Base-by-base conservation (phyloP, 2,888 invertebrate genomes). In the Tetranychus truncatus region DNA sequence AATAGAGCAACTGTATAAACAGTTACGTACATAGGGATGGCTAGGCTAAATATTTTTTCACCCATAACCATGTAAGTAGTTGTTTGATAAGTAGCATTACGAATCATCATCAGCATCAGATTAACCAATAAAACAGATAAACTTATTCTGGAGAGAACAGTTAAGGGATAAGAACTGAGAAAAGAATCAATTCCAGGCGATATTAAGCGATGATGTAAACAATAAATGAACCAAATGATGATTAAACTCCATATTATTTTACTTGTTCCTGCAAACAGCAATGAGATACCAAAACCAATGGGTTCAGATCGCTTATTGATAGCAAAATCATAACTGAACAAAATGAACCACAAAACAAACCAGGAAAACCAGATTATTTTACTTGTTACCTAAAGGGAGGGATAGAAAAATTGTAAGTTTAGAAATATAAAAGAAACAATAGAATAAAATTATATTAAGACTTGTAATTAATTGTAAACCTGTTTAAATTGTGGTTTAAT, bases 61-160 rank as follows among this genome's bases (percentile, higher is more conserved):
- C 18, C 20, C 69, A 69, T 11, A 24, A 11, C 11, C 5, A 21
- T 11, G 9, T 20, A 20, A 20, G 69, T 20, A 20, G 11, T 20
- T 20, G 69, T 20, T 69, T 24, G 20, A 5, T 20, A 11, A 21
- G 69, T 69, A 20, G 69, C n/a, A 69, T 69, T 69, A 20, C 24
- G n/a, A 69, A 69, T 6, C 21, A 18, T 20, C 11, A 69, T 20
- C 11, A 69, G 11, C 6, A 69, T 18, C 11, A 69, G 21, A 69
- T 69, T 69, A 24, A 69, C 69, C 18, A 69, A 69, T 24, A 69
- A 20, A 69, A 24, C 69, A 24, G 69, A 69, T 69, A 69, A 69
- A 69, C 20, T 69, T 20, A 69, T 24, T 69, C 69, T 20, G 18
- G 69, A 69, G 11, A 69, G 21, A 24, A 69, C 69, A 24, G 21